A percentile compares a stretch with the other conserved stretches of the same genome.
Conservation (phyloP, 2,888 invertebrate species). For the Lasioglossum morio region DNA sequence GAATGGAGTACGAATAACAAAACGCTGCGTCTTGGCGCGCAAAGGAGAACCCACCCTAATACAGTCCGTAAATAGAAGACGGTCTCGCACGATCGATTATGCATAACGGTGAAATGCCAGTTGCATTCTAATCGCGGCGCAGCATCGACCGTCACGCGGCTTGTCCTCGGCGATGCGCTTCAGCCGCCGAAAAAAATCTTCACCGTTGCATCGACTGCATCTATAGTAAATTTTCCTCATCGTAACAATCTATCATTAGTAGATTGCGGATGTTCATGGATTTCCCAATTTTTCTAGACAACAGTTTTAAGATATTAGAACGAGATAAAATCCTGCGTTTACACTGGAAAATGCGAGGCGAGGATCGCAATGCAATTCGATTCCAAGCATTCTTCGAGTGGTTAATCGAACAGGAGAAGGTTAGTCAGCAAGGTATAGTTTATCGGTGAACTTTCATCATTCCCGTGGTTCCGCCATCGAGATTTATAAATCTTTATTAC, state of each 20-base stretch:
- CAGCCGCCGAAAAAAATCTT: not conserved
- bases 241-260: no score
- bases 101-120: conserved; percentile 55
- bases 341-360: no score
- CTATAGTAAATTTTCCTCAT: conserved; percentile 3
- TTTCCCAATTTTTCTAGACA: no score
- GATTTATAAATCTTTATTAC: conserved; percentile 67
- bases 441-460: conserved; percentile 52
- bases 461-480: conserved; percentile 24
- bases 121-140: conserved; percentile 53
- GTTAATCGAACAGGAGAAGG: no score
- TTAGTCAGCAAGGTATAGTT: not conserved
- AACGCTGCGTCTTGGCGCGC: no score
- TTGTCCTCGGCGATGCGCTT: conserved; percentile 8
- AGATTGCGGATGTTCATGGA: no score
- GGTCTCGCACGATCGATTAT: conserved; percentile 55
- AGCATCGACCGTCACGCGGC: conserved; percentile 26
- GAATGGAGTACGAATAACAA: no score
- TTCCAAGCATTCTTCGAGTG: no score
- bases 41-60: not conserved
- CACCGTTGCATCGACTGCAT: not conserved
- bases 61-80: conserved; percentile 47
- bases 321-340: no score
- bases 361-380: no score
- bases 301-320: no score